These are phyloP conservation scores for Lasioglossum albipes DNA, from an alignment of 1,140 invertebrate genomes.

Conservation along the genomic window DNA sequence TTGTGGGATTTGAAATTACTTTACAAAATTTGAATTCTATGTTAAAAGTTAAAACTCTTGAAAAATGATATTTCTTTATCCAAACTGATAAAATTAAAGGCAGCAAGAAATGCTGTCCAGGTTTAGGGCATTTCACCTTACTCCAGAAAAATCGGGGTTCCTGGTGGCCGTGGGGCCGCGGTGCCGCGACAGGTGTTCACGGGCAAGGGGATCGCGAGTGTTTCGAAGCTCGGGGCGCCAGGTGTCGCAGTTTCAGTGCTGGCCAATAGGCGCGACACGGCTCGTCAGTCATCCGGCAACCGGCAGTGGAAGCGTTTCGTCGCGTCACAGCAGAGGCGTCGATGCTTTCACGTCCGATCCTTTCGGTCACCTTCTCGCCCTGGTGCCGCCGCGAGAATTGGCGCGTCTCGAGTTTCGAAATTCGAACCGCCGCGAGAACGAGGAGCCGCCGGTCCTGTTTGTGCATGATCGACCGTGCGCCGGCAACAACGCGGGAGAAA, in stretches of 20 bases:
- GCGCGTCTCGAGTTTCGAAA: slow-evolving; percentile 43
- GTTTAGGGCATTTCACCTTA: too few relatives aligned
- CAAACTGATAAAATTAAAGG: too few relatives aligned
- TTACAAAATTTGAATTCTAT: too few relatives aligned
- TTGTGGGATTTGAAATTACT: too few relatives aligned
- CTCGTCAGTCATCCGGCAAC: slow-evolving; percentile 69
- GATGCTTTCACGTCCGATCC: slow-evolving; percentile 38
- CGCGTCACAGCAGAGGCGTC: slow-evolving; percentile 61
- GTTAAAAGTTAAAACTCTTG: too few relatives aligned
- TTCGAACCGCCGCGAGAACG: slow-evolving; percentile 23
- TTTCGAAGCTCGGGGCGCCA: slow-evolving; percentile 37
- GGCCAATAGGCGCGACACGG: slow-evolving; percentile 44
- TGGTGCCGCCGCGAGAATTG: slow-evolving; percentile 31
- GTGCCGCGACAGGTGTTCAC: neutral
- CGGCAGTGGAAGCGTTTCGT: slow-evolving; percentile 65
- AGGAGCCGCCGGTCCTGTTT: neutral
- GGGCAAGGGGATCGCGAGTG: slow-evolving; percentile 5
- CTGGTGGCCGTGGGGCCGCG: too few relatives aligned
- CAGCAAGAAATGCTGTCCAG: too few relatives aligned
- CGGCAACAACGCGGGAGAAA: neutral
- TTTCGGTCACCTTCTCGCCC: slow-evolving; percentile 18
- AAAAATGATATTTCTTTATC: too few relatives aligned
- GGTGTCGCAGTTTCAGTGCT: slow-evolving; percentile 40
- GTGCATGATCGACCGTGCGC: neutral
- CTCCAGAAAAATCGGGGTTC: too few relatives aligned